Base-by-base conservation (phyloP, 2,113 vertebrate species). In the Baryphthengus martii region DNA sequence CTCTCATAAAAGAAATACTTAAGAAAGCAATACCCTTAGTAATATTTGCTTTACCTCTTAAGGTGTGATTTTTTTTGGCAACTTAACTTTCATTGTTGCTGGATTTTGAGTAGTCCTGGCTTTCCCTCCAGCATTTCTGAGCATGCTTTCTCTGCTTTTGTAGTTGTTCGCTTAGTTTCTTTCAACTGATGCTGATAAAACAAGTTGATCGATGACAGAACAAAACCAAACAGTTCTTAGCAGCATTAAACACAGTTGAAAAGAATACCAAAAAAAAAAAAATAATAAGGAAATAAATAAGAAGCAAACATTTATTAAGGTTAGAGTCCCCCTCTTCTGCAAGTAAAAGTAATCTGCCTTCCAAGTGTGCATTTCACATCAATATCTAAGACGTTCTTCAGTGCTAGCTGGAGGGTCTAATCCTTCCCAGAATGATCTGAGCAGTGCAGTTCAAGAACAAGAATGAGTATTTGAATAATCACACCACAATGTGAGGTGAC, bases 401-500 rank as follows among this genome's bases (percentile, higher is more conserved):
- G 68, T 92, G 59, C 95, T 94, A 63, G 86, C 91, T 96, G 84
- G 83, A 97, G 95, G 78, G 80, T 92, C 97, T 98, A 97, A 97
- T 98, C 97, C 97, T 98, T 93, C 97, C 88, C 95, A 95, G 96
- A 97, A 90, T 96, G 95, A 94, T 97, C 95, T 50, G 53, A 97
- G 95, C 96, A 95, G 85, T 56, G 90, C 85, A 92, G 97, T 97
- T 97, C 95, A 98, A 98, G 97, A 97, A 94, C 93, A 97, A 97
- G 97, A 98, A 98, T 97, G 97, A 97, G 95, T 97, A 96, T 98
- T 97, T 97, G 97, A 97, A 97, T 97, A 98, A 98, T 98, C 97
- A 83, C 98, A 98, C 97, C 96, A 98, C 97, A 98, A 96, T 98
- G 98, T 97, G 98, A 99, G 98, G 97, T 98, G 98, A 98, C 98